A percentile compares a stretch with the other conserved stretches of the same genome.
phyloP scores from a whole-genome alignment of 2,113 vertebrate genomes.

The Brachypodius melanocephalos region DNA sequence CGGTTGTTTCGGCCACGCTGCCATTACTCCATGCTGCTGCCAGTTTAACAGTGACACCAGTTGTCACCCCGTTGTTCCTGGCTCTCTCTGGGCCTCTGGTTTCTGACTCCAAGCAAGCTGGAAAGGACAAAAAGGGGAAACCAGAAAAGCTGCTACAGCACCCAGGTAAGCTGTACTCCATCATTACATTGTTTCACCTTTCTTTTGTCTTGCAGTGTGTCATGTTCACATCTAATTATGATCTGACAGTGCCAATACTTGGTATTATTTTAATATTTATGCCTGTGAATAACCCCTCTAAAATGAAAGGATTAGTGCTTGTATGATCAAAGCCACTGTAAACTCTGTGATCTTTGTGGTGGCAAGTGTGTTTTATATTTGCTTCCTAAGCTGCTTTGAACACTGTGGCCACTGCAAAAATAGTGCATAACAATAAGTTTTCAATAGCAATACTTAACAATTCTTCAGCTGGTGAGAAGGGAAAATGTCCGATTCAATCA shows the following conservation, averaged over 20 bases:
- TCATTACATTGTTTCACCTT: neutral
- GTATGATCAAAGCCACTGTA: conserved; percentile 12
- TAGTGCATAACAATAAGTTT: neutral
- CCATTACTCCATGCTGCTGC: neutral
- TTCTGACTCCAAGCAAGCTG: neutral
- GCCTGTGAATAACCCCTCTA: neutral
- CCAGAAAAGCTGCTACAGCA: neutral
- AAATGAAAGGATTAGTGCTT: conserved; percentile 31
- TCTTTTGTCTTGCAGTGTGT: neutral
- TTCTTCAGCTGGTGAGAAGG: neutral
- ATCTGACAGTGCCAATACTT: neutral
- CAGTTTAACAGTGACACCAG: neutral
- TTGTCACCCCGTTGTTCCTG: rapidly evolving
- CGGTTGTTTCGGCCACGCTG: neutral
- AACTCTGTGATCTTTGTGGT: conserved; percentile 31
- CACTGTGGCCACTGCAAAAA: neutral
- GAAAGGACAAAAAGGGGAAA: neutral
- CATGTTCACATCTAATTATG: neutral
- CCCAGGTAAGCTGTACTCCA: neutral
- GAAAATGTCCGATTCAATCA: neutral
- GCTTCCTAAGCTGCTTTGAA: conserved; percentile 6
- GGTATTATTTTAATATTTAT: neutral
- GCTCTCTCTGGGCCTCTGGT: neutral
- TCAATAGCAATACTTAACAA: neutral
- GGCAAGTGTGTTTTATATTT: conserved; percentile 26